A percentile compares a stretch with the other conserved stretches of the same genome.
These are phyloP conservation scores for Cyrtodaria siliqua DNA, from an alignment of 2,888 invertebrate species.

Conservation along the genomic window DNA sequence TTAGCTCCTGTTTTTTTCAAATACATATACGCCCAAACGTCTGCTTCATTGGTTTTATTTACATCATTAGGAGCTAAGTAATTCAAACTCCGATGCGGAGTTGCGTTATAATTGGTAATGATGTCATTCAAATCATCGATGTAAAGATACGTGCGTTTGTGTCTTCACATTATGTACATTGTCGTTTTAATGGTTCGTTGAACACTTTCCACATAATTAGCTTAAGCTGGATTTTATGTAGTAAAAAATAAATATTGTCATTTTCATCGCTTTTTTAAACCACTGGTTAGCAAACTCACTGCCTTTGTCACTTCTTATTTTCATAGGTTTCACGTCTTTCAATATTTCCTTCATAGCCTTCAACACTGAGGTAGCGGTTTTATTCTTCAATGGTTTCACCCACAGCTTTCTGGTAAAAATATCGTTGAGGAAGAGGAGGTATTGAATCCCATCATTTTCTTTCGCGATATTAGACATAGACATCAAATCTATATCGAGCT, in stretches of 20 bases:
- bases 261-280: constrained; percentile 51
- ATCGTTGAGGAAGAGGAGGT: constrained; percentile 37
- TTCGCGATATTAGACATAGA: constrained; percentile 38
- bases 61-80: constrained; percentile 43
- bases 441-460: constrained; percentile 42
- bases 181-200: constrained; percentile 41
- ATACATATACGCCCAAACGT: constrained; percentile 52
- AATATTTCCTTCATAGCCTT: constrained; percentile 45
- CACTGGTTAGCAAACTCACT: constrained; percentile 34
- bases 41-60: constrained; percentile 40
- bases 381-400: constrained; percentile 35
- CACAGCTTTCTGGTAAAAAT: constrained; percentile 33
- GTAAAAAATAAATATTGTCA: constrained; percentile 46
- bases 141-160: constrained; percentile 49
- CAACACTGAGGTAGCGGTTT: constrained; percentile 36
- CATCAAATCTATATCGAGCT: constrained; percentile 36
- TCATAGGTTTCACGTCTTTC: constrained; percentile 17
- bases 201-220: constrained; percentile 50
- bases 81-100: constrained; percentile 42
- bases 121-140: constrained; percentile 39
- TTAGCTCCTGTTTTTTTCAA: constrained; percentile 24
- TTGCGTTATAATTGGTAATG: constrained; percentile 42
- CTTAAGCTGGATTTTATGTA: constrained; percentile 44
- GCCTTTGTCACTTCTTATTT: constrained; percentile 43
- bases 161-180: constrained; percentile 50